Evolutionary conservation across 2,888 invertebrate genomes (phyloP).

Genomic region (Harpagoxenus sublaevis): DNA sequence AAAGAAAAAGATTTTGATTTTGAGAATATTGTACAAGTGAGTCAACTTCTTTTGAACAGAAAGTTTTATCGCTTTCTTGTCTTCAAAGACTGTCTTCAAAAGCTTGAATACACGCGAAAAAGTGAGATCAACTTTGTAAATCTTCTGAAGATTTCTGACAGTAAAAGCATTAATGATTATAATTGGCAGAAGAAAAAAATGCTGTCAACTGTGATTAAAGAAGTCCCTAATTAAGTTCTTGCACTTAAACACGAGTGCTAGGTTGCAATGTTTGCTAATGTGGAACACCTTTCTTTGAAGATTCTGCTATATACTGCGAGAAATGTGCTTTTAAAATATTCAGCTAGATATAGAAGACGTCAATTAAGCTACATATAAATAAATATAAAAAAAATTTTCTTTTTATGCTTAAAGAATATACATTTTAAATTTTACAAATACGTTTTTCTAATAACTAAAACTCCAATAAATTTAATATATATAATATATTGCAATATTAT

Average conservation of each 20-base stretch:
- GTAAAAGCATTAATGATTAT: conserved; percentile 5
- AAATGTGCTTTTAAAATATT: not conserved
- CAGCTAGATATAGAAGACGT: not conserved
- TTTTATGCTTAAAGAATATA: no score
- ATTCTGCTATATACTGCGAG: not conserved
- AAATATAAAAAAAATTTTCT: not conserved
- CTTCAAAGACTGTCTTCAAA: not conserved
- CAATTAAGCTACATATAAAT: not conserved
- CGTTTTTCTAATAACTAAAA: not conserved
- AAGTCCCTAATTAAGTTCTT: conserved; percentile 29
- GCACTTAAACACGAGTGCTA: not conserved
- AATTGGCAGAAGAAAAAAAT: not conserved
- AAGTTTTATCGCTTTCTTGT: not conserved
- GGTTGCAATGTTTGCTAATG: not conserved
- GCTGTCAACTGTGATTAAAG: not conserved
- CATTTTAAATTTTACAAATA: not conserved
- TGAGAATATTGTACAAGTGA: not conserved
- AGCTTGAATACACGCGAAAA: not conserved
- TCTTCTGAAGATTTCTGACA: not conserved
- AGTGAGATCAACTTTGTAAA: not conserved
- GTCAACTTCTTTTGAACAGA: not conserved
- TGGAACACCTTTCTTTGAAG: not conserved
- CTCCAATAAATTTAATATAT: not conserved
- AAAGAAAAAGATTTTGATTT: not conserved
- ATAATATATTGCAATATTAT: not conserved